Conservation (phyloP, 2,797 vertebrate species). For the Brachymystax lenok region DNA sequence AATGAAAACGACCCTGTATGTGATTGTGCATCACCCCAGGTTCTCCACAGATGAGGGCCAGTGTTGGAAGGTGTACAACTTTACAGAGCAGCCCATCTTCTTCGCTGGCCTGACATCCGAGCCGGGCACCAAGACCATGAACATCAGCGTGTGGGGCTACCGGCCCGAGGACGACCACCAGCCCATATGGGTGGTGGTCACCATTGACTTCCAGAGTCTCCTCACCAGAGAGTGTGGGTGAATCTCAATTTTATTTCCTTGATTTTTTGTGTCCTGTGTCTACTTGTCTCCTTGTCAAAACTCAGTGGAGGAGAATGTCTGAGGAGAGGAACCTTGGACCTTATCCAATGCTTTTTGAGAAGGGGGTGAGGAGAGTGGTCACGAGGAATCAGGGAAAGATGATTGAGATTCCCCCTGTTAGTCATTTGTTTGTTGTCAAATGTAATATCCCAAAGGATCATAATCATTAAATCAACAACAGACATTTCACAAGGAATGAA, state of each 20-base stretch:
- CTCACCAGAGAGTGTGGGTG: slow-evolving; percentile 78
- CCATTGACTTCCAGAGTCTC: slow-evolving; percentile 80
- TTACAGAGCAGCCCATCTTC: slow-evolving; percentile 72
- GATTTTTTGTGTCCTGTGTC: too few relatives aligned
- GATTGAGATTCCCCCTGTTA: too few relatives aligned
- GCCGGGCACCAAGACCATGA: slow-evolving; percentile 79
- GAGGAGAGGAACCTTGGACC: too few relatives aligned
- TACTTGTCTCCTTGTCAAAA: too few relatives aligned
- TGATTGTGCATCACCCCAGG: slow-evolving; percentile 49
- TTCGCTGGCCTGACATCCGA: slow-evolving; percentile 75
- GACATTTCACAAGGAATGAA: too few relatives aligned
- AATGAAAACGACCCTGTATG: background rate
- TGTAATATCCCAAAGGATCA: too few relatives aligned
- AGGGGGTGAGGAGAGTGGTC: too few relatives aligned
- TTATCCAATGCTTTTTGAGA: too few relatives aligned
- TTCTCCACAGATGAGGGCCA: slow-evolving; percentile 82
- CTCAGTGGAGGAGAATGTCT: too few relatives aligned
- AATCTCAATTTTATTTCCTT: background rate
- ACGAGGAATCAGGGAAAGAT: too few relatives aligned
- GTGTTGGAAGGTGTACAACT: slow-evolving; percentile 81
- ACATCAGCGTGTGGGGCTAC: slow-evolving; percentile 82
- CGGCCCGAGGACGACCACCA: slow-evolving; percentile 72
- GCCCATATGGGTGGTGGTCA: slow-evolving; percentile 80
- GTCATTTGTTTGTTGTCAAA: too few relatives aligned
- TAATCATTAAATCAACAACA: too few relatives aligned